Evolutionary conservation across 1,140 invertebrate species (phyloP).

Genomic region (Zaprionus capensis): DNA sequence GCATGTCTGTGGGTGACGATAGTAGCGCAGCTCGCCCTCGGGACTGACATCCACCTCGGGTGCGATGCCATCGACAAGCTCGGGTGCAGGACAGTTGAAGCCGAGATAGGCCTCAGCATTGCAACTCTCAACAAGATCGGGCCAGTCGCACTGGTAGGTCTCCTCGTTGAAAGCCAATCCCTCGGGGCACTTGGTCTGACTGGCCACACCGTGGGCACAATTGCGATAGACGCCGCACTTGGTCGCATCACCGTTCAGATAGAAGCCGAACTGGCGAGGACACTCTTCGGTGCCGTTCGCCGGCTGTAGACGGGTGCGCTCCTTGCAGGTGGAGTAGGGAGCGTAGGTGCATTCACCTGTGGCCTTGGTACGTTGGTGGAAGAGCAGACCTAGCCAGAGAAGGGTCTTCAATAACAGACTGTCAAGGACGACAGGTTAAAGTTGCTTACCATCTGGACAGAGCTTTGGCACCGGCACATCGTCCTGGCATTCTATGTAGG

Average conservation of each 20-base stretch:
- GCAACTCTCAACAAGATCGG: conserved; percentile 91
- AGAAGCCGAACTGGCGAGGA: conserved; percentile 94
- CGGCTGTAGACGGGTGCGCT: conserved; percentile 87
- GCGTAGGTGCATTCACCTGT: conserved; percentile 92
- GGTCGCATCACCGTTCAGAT: conserved; percentile 88
- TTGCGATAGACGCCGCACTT: conserved; percentile 94
- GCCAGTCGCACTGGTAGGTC: conserved; percentile 93
- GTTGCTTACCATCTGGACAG: conserved; percentile 90
- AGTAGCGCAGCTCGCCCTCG: conserved; percentile 86
- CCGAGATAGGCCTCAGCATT: conserved; percentile 90
- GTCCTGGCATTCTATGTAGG: conserved; percentile 87
- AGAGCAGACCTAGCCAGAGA: conserved; percentile 85
- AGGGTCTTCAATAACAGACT: not conserved
- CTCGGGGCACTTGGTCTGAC: conserved; percentile 88
- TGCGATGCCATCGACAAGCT: conserved; percentile 63
- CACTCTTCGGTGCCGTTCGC: conserved; percentile 89
- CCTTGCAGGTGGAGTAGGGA: conserved; percentile 91
- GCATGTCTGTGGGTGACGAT: conserved; percentile 88
- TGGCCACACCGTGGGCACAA: conserved; percentile 89
- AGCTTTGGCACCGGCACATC: conserved; percentile 89
- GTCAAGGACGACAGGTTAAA: rapidly evolving
- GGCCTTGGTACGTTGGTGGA: conserved; percentile 90
- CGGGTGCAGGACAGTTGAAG: conserved; percentile 87
- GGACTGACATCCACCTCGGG: conserved; percentile 85
- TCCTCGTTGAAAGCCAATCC: conserved; percentile 93